These are phyloP conservation scores for Margarornis squamiger DNA, from an alignment of 2,797 vertebrate genomes.

Conservation along the genomic window DNA sequence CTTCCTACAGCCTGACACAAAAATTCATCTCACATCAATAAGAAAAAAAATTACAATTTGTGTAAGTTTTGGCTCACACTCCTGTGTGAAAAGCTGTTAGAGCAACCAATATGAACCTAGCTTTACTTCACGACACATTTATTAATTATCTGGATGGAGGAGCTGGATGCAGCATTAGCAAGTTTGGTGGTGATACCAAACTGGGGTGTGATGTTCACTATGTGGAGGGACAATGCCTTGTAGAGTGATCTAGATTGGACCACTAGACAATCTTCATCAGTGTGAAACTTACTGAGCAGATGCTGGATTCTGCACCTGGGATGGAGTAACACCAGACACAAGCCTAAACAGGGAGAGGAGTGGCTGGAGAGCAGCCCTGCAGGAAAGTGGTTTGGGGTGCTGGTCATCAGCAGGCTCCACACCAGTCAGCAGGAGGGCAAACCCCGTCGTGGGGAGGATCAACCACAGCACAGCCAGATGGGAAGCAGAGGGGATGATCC, in stretches of 20 bases:
- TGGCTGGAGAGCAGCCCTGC: background rate
- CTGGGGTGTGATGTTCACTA: background rate
- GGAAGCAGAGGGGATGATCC: background rate
- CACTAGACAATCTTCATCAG: background rate
- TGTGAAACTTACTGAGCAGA: background rate
- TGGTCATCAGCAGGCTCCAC: rapidly evolving
- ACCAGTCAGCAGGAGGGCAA: background rate
- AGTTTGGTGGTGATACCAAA: background rate
- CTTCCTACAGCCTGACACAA: background rate
- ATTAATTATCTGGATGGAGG: background rate
- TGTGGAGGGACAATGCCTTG: background rate
- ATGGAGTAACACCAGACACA: background rate
- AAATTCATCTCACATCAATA: background rate
- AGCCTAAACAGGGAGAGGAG: background rate
- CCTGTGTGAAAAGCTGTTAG: background rate
- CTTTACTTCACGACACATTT: background rate
- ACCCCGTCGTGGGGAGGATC: rapidly evolving
- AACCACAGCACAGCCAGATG: rapidly evolving
- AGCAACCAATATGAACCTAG: background rate
- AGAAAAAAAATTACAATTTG: background rate
- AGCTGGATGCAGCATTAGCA: background rate
- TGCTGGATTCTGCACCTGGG: background rate
- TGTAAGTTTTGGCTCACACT: background rate
- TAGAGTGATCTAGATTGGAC: background rate
- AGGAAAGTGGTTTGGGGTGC: background rate